Evolutionary conservation across 2,797 vertebrate species (phyloP).

Genomic region (Scolopax rusticola): DNA sequence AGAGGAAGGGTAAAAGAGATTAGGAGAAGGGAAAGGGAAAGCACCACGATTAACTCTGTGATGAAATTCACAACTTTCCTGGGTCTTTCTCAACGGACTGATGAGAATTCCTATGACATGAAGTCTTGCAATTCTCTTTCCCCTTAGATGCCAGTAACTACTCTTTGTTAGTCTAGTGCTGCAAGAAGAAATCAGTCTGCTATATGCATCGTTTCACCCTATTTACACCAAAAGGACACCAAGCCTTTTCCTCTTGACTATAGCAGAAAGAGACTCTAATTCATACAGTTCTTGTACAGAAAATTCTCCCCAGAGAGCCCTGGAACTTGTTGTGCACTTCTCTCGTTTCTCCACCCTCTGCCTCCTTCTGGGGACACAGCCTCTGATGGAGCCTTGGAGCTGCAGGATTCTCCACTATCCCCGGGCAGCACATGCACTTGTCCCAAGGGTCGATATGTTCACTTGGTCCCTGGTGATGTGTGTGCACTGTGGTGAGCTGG

Average conservation of each 20-base stretch:
- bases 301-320: background rate
- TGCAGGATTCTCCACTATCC: background rate
- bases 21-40: background rate
- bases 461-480: background rate
- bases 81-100: background rate
- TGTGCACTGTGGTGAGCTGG: background rate
- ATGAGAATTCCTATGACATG: background rate
- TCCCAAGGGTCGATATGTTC: too few relatives aligned
- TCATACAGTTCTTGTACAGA: background rate
- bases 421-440: accelerated
- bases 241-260: background rate
- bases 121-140: background rate
- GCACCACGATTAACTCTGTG: background rate
- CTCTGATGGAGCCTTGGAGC: background rate
- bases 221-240: background rate
- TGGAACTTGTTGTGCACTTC: too few relatives aligned
- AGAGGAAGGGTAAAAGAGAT: background rate
- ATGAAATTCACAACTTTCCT: conserved; percentile 40
- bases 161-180: background rate
- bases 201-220: background rate
- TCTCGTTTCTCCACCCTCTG: background rate
- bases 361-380: background rate
- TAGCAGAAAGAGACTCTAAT: background rate
- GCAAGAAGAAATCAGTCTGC: background rate
- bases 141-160: background rate